Evolutionary conservation across 2,113 vertebrate species (phyloP).

Genomic region (Microtus oregoni): DNA sequence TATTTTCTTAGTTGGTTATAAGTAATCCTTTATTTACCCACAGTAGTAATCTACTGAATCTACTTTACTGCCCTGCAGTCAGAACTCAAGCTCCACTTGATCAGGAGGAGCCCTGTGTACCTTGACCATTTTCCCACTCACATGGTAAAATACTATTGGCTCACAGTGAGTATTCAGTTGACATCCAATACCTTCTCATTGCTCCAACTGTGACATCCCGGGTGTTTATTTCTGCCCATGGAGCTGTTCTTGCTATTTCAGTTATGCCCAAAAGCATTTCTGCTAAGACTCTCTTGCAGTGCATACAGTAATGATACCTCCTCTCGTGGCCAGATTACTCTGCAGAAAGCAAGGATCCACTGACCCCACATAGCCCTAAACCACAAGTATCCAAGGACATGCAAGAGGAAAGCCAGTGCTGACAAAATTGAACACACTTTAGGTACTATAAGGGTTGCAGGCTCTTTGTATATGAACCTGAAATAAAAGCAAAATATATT

Average conservation of each 20-base stretch:
- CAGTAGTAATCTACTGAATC: background rate
- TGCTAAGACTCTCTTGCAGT: background rate
- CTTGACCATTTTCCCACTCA: background rate
- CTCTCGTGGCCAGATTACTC: slow-evolving; percentile 3
- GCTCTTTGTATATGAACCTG: background rate
- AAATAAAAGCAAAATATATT: slow-evolving; percentile 52
- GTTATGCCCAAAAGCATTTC: background rate
- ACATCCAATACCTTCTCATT: background rate
- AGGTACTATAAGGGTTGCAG: background rate
- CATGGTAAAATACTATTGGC: background rate
- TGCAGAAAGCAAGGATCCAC: slow-evolving; percentile 38
- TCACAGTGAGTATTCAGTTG: background rate
- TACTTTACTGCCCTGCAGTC: background rate
- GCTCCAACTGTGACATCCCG: background rate
- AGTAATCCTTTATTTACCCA: background rate
- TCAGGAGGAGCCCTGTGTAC: background rate
- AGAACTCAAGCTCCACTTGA: background rate
- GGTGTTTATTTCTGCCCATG: background rate
- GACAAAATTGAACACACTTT: background rate
- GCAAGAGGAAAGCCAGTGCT: background rate
- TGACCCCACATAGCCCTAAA: background rate
- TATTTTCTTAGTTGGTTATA: background rate
- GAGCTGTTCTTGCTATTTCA: background rate
- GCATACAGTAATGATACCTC: background rate
- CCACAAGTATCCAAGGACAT: slow-evolving; percentile 12